Conservation (phyloP, 2,797 vertebrate genomes). For the Alauda arvensis region DNA sequence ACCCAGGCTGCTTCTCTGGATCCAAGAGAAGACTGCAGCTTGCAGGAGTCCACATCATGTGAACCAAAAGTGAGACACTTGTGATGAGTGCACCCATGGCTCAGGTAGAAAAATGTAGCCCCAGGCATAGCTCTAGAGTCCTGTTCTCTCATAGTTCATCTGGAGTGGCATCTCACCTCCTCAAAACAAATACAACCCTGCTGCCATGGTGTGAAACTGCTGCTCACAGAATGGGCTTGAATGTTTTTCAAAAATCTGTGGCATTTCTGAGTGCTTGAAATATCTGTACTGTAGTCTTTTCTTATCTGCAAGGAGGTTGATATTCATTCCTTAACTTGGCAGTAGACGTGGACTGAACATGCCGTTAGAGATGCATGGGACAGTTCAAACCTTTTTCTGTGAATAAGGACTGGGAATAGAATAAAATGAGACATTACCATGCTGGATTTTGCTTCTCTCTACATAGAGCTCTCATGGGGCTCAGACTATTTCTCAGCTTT, state of each 20-base stretch:
- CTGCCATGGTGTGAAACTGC: neutral
- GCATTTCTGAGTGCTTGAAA: neutral
- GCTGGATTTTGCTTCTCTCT: neutral
- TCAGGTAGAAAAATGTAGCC: neutral
- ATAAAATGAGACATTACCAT: neutral
- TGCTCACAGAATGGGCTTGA: neutral
- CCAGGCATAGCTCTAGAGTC: neutral
- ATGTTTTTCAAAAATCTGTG: neutral
- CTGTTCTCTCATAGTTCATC: neutral
- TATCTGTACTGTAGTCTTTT: neutral
- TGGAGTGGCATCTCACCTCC: neutral
- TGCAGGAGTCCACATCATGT: neutral
- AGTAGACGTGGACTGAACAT: neutral
- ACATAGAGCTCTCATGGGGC: neutral
- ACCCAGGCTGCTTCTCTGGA: neutral
- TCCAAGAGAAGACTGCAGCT: neutral
- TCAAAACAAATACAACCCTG: neutral
- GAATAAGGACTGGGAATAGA: neutral
- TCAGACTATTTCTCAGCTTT: neutral
- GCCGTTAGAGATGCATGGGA: neutral
- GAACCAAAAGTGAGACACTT: neutral
- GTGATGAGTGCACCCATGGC: neutral
- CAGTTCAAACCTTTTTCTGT: neutral
- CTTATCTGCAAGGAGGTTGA: neutral
- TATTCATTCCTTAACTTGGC: neutral